Evolutionary conservation across 2,797 vertebrate genomes (phyloP), one percentile per base, ranked within the genome.

Genomic region (Cynopterus sphinx): DNA sequence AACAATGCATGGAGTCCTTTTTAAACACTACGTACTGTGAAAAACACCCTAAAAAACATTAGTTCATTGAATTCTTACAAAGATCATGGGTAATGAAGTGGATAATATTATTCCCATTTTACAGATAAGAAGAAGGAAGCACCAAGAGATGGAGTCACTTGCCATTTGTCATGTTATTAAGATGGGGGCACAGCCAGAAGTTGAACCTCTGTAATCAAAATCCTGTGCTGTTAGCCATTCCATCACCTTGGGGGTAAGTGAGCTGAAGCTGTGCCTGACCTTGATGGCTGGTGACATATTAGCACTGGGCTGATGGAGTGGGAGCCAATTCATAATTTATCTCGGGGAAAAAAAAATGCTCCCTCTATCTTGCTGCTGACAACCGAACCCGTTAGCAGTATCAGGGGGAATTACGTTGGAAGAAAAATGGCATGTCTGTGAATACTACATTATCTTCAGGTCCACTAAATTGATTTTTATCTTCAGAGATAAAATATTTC

Each of bases 381-480:
- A 95, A 77, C 81, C 95, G 95, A 97, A 97, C 84, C 75, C 73
- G 96, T 96, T 92, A 97, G 90, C 88, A 79, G 79, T 74, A 97
- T 81, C 82, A 71, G 43, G 74, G 93, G 94, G 93, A 97, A 97
- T 96, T 94, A 95, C 21, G 15, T 70, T 79, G 49, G 93, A 95
- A 97, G 94, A 94, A 89, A 97, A 97, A 96, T 97, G 95, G 91
- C 84, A 89, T 75, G 90, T 91, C 94, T 94, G 95, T 91, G 95
- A 88, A 95, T 96, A 97, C 94, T 97, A 95, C 94, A 96, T 96
- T 95, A 93, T 97, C 95, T 97, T 89, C 21, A 0, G 79, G 95
- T 97, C 97, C 85, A 94, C 93, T 96, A 95, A 97, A 95, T 96
- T 96, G 95, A 92, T 96, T 97, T 97, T 97, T 97, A 96, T 97